Percentiles rank a stretch among this genome's conserved stretches.
Conservation (phyloP, 1,140 invertebrate genomes). For the Acromyrmex heyeri region DNA sequence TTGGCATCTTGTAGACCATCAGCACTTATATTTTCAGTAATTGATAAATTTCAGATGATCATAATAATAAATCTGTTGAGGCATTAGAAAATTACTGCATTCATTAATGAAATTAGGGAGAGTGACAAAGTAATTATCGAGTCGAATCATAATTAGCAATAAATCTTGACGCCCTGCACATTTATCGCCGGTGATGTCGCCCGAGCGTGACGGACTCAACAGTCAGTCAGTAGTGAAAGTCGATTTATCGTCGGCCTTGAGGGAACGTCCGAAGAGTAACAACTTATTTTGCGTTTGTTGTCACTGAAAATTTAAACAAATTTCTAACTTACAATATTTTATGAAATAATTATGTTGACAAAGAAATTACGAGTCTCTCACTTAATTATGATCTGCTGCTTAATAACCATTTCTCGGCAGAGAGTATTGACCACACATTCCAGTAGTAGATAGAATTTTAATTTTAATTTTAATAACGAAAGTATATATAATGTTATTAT, state of each 20-base stretch:
- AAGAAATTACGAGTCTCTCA: not conserved
- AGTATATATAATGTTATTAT: not conserved
- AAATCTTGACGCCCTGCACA: conserved; percentile 35
- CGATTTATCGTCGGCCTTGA: conserved; percentile 58
- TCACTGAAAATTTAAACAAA: conserved; percentile 2
- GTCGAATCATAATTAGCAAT: conserved; percentile 43
- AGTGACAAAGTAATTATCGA: conserved; percentile 44
- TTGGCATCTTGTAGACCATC: not conserved
- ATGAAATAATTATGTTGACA: not conserved
- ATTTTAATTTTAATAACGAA: not conserved
- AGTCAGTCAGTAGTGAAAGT: conserved; percentile 51
- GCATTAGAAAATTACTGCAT: conserved; percentile 20
- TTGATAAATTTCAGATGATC: not conserved
- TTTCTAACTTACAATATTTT: not conserved
- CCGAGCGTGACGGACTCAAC: conserved; percentile 31
- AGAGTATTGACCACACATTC: not conserved
- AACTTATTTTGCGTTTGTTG: conserved; percentile 12
- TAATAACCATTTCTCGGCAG: not conserved
- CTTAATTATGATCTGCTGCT: not conserved
- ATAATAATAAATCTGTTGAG: conserved; percentile 11
- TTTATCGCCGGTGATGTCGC: conserved; percentile 25
- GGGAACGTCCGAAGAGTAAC: conserved; percentile 3
- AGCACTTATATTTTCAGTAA: conserved; percentile 32
- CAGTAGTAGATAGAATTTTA: not conserved
- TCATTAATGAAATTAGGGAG: conserved; percentile 20